A percentile compares a stretch with the other conserved stretches of the same genome.
phyloP scores from a whole-genome alignment of 2,797 vertebrate species.

The Anomalospiza imberbis region DNA sequence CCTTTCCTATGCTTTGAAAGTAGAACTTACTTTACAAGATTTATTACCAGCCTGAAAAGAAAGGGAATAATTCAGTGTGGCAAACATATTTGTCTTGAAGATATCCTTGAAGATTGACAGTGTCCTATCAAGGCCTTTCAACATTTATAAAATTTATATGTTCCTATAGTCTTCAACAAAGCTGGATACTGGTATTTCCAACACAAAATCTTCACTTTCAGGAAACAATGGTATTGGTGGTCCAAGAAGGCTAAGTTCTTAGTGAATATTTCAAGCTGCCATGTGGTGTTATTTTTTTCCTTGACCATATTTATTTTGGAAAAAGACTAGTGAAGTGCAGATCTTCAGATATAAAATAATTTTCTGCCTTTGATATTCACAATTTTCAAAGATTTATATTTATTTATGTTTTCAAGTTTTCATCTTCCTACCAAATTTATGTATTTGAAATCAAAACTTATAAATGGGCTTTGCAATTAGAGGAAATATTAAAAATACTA shows the following conservation, averaged over 20 bases:
- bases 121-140: slow-evolving; percentile 20
- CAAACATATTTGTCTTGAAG: slow-evolving; percentile 34
- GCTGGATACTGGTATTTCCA: slow-evolving; percentile 33
- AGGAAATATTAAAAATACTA: background rate
- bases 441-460: background rate
- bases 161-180: slow-evolving; percentile 34
- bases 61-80: background rate
- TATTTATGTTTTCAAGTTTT: background rate
- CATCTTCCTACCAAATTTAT: background rate
- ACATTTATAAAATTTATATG: background rate
- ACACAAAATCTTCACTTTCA: background rate
- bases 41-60: background rate
- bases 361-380: background rate
- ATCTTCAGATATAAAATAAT: slow-evolving; percentile 15
- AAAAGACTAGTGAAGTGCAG: slow-evolving; percentile 17
- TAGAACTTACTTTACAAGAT: background rate
- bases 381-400: background rate
- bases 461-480: background rate
- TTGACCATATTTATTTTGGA: slow-evolving; percentile 50
- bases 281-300: slow-evolving; percentile 25
- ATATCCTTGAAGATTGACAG: slow-evolving; percentile 20
- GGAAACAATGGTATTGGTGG: background rate
- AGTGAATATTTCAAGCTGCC: slow-evolving; percentile 38
- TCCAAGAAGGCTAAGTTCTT: slow-evolving; percentile 28
- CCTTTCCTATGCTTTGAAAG: background rate